Conservation (phyloP, 2,888 invertebrate genomes). For the Lasioglossum figueresi region DNA sequence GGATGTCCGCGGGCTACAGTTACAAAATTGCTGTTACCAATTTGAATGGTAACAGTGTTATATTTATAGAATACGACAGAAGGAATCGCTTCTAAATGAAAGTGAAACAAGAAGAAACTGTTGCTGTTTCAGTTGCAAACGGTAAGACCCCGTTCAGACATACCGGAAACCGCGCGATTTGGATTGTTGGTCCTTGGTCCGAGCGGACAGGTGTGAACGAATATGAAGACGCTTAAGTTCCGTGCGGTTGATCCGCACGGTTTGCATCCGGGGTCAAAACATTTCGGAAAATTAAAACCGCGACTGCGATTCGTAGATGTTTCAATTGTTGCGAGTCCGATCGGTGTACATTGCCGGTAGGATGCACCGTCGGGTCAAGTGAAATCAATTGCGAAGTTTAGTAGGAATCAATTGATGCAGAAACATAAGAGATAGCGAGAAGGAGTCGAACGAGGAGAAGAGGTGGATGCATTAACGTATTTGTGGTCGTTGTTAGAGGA, state of each 20-base stretch:
- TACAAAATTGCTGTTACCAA: background rate
- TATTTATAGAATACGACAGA: background rate
- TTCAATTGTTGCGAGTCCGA: slow-evolving; percentile 33
- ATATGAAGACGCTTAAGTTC: too few species aligned
- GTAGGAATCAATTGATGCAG: slow-evolving; percentile 65
- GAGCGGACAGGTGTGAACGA: too few species aligned
- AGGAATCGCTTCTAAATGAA: background rate
- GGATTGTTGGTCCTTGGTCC: too few species aligned
- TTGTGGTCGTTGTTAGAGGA: slow-evolving; percentile 51
- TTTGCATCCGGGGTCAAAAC: background rate
- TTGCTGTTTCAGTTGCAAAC: background rate
- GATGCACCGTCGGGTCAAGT: slow-evolving; percentile 61
- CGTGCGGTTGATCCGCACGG: too few species aligned
- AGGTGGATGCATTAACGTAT: slow-evolving; percentile 43
- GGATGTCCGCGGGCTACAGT: background rate
- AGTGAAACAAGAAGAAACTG: background rate
- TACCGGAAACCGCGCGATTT: too few species aligned
- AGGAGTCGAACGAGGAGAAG: slow-evolving; percentile 28
- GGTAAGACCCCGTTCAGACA: too few species aligned
- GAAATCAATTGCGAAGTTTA: slow-evolving; percentile 70
- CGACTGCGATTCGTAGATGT: slow-evolving; percentile 17
- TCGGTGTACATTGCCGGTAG: slow-evolving; percentile 29
- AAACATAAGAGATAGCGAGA: slow-evolving; percentile 23
- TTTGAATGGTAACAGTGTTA: background rate
- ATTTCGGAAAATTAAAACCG: background rate